Conservation (phyloP, 2,113 vertebrate species). For the Ramphastos sulfuratus region DNA sequence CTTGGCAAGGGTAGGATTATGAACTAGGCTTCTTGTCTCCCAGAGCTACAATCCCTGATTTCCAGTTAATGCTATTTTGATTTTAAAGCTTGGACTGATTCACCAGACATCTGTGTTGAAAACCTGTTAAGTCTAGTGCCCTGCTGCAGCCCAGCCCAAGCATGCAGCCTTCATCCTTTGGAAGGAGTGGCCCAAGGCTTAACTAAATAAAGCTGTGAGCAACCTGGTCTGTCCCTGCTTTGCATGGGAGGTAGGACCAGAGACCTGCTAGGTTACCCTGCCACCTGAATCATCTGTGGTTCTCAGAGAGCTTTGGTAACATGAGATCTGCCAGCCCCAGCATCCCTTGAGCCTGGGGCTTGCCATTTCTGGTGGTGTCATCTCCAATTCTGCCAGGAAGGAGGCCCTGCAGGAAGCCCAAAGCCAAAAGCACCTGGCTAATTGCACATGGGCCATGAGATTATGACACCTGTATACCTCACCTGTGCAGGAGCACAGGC, state of each 20-base stretch:
- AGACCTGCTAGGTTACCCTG: not conserved
- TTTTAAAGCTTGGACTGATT: not conserved
- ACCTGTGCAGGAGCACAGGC: not conserved
- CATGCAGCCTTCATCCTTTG: not conserved
- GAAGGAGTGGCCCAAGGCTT: not conserved
- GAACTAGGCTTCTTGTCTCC: not conserved
- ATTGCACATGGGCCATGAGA: accelerated
- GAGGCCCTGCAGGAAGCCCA: not conserved
- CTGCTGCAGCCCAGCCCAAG: not conserved
- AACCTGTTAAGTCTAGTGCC: not conserved
- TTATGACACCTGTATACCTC: not conserved
- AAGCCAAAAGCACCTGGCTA: accelerated
- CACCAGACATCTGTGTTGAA: not conserved
- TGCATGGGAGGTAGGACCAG: not conserved
- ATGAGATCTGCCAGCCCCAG: not conserved
- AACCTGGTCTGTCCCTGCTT: not conserved
- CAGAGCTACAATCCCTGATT: not conserved
- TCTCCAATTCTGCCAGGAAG: not conserved
- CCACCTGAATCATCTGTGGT: not conserved
- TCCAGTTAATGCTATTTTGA: not conserved
- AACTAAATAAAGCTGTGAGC: not conserved
- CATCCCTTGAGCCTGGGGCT: not conserved
- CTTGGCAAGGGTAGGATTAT: not conserved
- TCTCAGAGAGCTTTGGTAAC: not conserved
- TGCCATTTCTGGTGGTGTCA: not conserved